Conservation (phyloP, 2,797 vertebrate genomes). For the Propithecus perrieri region DNA sequence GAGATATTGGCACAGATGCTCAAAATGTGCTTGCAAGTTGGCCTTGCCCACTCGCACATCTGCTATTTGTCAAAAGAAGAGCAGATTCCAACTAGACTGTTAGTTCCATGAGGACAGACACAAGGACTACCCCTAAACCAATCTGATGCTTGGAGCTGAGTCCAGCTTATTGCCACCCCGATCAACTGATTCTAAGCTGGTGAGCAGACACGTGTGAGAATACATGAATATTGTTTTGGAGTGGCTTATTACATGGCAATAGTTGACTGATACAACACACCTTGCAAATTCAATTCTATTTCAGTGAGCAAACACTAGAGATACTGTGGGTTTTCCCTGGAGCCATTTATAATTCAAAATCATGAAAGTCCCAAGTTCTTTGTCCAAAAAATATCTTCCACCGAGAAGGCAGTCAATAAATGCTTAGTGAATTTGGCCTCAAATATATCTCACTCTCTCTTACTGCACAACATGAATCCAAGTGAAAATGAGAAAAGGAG, state of each 20-base stretch:
- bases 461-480: neutral
- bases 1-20: neutral
- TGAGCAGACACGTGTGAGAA: neutral
- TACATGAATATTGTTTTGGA: neutral
- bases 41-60: neutral
- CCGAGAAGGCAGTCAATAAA: neutral
- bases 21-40: neutral
- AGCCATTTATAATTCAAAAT: neutral
- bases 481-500: neutral
- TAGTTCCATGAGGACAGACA: neutral
- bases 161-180: neutral
- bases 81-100: neutral
- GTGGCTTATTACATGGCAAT: neutral
- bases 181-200: neutral
- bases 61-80: neutral
- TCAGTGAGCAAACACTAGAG: neutral
- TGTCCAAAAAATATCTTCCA: neutral
- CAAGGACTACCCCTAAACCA: neutral
- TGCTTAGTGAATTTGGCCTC: neutral
- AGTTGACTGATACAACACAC: neutral
- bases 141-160: neutral
- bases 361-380: neutral
- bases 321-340: neutral
- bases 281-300: neutral
- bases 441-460: neutral